Conservation (phyloP, 2,888 invertebrate genomes). For the Choristoneura rosaceana region DNA sequence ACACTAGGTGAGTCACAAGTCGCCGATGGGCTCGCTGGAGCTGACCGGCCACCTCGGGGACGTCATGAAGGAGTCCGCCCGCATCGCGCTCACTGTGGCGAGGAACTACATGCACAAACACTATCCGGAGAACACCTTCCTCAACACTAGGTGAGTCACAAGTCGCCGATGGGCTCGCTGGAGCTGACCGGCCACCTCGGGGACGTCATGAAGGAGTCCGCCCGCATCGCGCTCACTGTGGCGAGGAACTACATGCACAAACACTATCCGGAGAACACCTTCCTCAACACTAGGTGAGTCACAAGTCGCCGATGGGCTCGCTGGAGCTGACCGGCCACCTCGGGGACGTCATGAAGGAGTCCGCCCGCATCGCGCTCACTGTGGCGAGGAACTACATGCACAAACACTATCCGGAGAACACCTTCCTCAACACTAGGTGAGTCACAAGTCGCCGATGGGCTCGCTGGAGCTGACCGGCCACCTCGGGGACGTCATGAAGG, state of each 20-base stretch:
- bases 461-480: slow-evolving; percentile 96
- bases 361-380: slow-evolving; percentile 96
- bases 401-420: slow-evolving; percentile 87
- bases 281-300: slow-evolving; percentile 89
- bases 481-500: slow-evolving; percentile 99
- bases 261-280: slow-evolving; percentile 88
- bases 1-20: slow-evolving; percentile 80
- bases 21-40: slow-evolving; percentile 89
- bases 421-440: slow-evolving; percentile 89
- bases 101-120: slow-evolving; percentile 89
- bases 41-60: slow-evolving; percentile 98
- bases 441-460: slow-evolving; percentile 84
- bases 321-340: slow-evolving; percentile 97
- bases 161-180: slow-evolving; percentile 87
- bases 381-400: slow-evolving; percentile 94
- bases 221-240: slow-evolving; percentile 97
- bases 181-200: slow-evolving; percentile 98
- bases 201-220: slow-evolving; percentile 99
- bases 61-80: slow-evolving; percentile 99
- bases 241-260: slow-evolving; percentile 91
- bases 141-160: slow-evolving; percentile 87
- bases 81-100: slow-evolving; percentile 97
- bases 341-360: slow-evolving; percentile 99
- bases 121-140: slow-evolving; percentile 90
- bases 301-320: slow-evolving; percentile 84